phyloP scores from a whole-genome alignment of 2,113 vertebrate genomes.

The Mionectes macconnelli region DNA sequence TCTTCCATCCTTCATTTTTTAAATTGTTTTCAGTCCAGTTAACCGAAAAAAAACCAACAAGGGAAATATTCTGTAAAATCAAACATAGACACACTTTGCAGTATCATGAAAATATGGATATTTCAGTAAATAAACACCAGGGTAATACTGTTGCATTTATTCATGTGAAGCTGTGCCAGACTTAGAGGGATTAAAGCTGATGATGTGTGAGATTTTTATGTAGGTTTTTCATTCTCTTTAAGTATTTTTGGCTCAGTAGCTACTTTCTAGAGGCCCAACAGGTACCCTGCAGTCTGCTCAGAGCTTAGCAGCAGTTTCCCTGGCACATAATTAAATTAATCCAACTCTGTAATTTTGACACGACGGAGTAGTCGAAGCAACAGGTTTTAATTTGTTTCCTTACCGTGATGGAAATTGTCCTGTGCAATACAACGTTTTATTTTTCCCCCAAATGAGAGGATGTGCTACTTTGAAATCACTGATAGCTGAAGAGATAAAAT shows the following conservation, averaged over 20 bases:
- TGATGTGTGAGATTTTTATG: not conserved
- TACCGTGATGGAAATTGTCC: not conserved
- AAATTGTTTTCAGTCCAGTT: not conserved
- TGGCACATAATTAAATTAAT: not conserved
- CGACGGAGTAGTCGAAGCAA: not conserved
- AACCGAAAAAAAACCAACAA: not conserved
- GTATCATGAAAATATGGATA: not conserved
- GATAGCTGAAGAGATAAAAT: not conserved
- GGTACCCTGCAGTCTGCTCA: not conserved
- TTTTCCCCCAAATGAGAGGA: not conserved
- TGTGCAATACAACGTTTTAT: no score
- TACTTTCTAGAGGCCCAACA: not conserved
- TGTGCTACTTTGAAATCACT: not conserved
- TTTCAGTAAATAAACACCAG: not conserved
- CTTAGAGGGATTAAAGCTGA: not conserved
- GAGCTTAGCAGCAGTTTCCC: not conserved
- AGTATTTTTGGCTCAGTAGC: not conserved
- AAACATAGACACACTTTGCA: not conserved
- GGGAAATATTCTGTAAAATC: not conserved
- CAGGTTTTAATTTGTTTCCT: not conserved
- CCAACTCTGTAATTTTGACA: fast-evolving
- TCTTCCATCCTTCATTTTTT: not conserved
- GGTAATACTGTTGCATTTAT: not conserved
- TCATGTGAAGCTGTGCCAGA: fast-evolving
- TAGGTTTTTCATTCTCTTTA: not conserved